These are phyloP conservation scores for Malacosoma neustria DNA, from an alignment of 2,888 invertebrate genomes.

Conservation along the genomic window DNA sequence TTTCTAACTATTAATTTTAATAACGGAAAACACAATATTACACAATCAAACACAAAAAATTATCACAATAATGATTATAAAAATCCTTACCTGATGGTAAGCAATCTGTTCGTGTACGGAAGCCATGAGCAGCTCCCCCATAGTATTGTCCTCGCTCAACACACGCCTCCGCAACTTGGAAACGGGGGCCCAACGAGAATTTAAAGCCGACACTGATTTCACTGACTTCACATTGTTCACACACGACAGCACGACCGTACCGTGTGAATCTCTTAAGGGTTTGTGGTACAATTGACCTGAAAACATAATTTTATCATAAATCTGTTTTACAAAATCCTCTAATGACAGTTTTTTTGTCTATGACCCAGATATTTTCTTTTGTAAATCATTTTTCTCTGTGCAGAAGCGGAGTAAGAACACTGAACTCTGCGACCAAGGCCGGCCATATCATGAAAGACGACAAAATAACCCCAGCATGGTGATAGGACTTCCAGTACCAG, in stretches of 20 bases:
- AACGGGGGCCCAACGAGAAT: constrained; percentile 94
- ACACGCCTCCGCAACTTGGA: constrained; percentile 88
- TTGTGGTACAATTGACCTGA: constrained; percentile 91
- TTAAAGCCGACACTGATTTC: constrained; percentile 90
- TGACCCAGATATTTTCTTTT: too few relatives aligned
- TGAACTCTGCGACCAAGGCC: too few relatives aligned
- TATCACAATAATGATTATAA: background rate
- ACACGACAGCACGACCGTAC: constrained; percentile 92
- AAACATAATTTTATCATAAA: constrained; percentile 1
- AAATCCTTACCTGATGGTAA: constrained; percentile 68
- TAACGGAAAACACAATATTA: too few relatives aligned
- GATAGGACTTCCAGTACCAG: too few relatives aligned
- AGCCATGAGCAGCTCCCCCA: constrained; percentile 88
- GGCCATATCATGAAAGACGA: too few relatives aligned
- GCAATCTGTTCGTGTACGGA: constrained; percentile 88
- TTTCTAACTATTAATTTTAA: too few relatives aligned
- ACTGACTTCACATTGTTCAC: constrained; percentile 85
- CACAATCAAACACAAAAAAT: too few relatives aligned
- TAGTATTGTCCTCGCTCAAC: constrained; percentile 82
- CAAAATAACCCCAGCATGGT: too few relatives aligned
- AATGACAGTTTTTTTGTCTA: too few relatives aligned
- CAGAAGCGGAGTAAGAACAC: too few relatives aligned
- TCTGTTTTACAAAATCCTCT: too few relatives aligned
- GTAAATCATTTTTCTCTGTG: too few relatives aligned
- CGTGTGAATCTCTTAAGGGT: constrained; percentile 90